These are phyloP conservation scores for Genyomyrus donnyi DNA, from an alignment of 2,113 vertebrate genomes.

Conservation along the genomic window DNA sequence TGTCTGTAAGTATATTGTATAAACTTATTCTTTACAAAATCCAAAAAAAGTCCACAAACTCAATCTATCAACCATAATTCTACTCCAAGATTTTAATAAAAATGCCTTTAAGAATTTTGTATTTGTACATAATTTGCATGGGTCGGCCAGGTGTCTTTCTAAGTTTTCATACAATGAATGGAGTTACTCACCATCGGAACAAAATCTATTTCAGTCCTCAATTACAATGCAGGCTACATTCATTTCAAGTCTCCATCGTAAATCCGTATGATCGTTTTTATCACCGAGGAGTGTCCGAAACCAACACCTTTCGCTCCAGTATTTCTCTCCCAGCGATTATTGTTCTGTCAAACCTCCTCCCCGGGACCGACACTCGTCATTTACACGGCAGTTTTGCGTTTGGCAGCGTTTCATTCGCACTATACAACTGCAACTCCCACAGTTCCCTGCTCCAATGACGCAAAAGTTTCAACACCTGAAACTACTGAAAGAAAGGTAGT, in stretches of 20 bases:
- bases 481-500: constrained; percentile 46
- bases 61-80: neutral
- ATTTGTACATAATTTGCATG: neutral
- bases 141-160: neutral
- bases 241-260: neutral
- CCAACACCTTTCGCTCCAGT: neutral
- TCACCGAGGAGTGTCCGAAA: neutral
- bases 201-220: neutral
- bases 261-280: neutral
- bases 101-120: neutral
- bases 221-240: constrained; percentile 8
- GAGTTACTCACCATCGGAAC: constrained; percentile 18
- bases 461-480: constrained; percentile 52
- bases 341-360: constrained; percentile 36
- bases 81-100: neutral
- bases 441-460: constrained; percentile 35
- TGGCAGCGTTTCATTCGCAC: neutral
- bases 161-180: neutral
- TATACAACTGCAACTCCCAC: constrained; percentile 46
- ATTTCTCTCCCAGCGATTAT: neutral
- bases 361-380: constrained; percentile 51
- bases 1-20: neutral
- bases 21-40: neutral
- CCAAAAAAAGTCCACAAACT: neutral
- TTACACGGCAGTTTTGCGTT: neutral